Percentiles rank a stretch among this genome's conserved stretches.
phyloP scores from a whole-genome alignment of 1,140 invertebrate species.

The Portunus trituberculatus region DNA sequence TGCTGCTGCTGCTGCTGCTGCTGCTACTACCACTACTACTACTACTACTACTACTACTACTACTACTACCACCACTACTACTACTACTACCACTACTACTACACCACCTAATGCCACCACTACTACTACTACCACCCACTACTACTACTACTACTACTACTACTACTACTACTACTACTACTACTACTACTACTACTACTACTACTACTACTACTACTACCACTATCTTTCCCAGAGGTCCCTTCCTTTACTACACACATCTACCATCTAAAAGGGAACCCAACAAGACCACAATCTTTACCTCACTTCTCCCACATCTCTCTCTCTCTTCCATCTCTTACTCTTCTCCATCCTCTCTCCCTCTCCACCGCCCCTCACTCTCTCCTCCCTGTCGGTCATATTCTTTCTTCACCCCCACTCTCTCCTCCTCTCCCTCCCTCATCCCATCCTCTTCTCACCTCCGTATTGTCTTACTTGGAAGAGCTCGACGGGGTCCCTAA shows the following conservation, averaged over 20 bases:
- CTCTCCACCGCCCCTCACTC: not conserved
- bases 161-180: not conserved
- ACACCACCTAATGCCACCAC: too few relatives aligned
- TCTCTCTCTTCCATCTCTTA: not conserved
- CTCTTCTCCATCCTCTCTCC: not conserved
- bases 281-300: not conserved
- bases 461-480: slow-evolving; percentile 42
- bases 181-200: not conserved
- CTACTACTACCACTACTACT: not conserved
- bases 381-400: not conserved
- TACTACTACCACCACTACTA: not conserved
- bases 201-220: not conserved
- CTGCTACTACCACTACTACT: not conserved
- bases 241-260: not conserved
- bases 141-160: not conserved
- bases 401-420: not conserved
- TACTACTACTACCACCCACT: not conserved
- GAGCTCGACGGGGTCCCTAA: slow-evolving; percentile 3
- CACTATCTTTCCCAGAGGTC: not conserved
- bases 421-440: not conserved
- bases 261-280: not conserved
- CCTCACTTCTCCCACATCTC: not conserved
- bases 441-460: slow-evolving; percentile 28
- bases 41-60: not conserved
- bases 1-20: too few relatives aligned